Base-by-base conservation (phyloP, 2,888 invertebrate species). In the Cremastobaeus sp. region DNA sequence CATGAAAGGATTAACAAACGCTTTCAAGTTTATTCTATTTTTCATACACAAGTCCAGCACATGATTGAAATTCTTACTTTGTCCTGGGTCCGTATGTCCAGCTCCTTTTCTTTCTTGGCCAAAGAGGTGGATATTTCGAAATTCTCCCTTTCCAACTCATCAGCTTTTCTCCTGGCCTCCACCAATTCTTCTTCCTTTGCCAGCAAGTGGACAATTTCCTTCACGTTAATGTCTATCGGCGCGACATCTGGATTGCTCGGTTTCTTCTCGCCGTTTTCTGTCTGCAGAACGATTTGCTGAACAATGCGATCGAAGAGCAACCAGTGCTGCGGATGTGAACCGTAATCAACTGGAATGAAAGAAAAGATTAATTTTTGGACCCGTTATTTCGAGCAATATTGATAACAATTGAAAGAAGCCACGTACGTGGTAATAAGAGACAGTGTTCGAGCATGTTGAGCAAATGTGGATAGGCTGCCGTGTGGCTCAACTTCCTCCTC, bases 151-250 rank as follows among this genome's bases (percentile, higher is more conserved):
- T 97, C 96, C 54, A 97, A 86, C 82, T 95, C 95, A 52, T 96
- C 95, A 0, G 97, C 95, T 82, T 96, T 95, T 54, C 91, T 93
- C 76, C 95, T 92, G 0, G 96, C 96, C 2, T 94, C 95, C 0
- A 95, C 93, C 35, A 98, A 88, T 85, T 97, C 96, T 84, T 97
- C 96, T 87, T 98, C 98, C 87, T 96, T 97, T 11, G 97, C 97
- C 76, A 98, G 88, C 81, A 96, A 90, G 78, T 95, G 95, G 2
- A 97, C 95, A 64, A 97, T 93, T 88, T 96, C 95, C 77, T 94
- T 94, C 2, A 98, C 97, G 85, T 97, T 96, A 69, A 98, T 96
- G 68, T 95, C 92, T 17, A 97, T 90, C 0, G 96, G 95, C 0
- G 95, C 91, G 9, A 95, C 92, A 83, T 97, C 97, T 2, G 95